Percentiles rank a stretch among this genome's conserved stretches.
These are phyloP conservation scores for Spilarctia lutea DNA, from an alignment of 2,888 invertebrate genomes.

Conservation along the genomic window DNA sequence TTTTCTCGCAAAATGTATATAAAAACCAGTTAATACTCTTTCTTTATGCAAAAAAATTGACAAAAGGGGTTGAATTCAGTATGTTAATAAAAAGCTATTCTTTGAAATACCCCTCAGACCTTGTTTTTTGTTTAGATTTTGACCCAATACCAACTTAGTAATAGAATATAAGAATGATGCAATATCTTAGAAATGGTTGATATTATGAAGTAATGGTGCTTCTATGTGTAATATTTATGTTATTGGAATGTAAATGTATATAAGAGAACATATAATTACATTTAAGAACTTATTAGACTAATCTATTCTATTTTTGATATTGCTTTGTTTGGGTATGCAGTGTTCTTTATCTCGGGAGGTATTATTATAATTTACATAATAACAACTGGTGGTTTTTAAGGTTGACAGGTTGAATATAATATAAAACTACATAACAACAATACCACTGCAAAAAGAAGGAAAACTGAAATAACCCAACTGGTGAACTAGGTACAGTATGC, in stretches of 20 bases:
- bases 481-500: no score
- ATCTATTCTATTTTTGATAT: neutral
- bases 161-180: constrained; percentile 35
- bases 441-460: neutral
- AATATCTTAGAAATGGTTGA: constrained; percentile 31
- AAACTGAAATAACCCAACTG: no score
- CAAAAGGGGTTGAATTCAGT: neutral
- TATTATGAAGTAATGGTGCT: neutral
- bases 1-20: neutral
- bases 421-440: neutral
- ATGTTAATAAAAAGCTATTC: neutral
- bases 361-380: neutral
- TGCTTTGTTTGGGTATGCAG: neutral
- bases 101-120: neutral
- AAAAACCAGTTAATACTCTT: neutral
- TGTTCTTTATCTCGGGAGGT: neutral
- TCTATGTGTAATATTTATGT: neutral
- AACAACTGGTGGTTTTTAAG: neutral
- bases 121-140: constrained; percentile 12
- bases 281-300: neutral
- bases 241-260: neutral
- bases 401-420: neutral
- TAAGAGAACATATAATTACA: neutral
- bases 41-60: neutral
- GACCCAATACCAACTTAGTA: neutral